Evolutionary conservation across 2,113 vertebrate species (phyloP).

Genomic region (Marmota monax): DNA sequence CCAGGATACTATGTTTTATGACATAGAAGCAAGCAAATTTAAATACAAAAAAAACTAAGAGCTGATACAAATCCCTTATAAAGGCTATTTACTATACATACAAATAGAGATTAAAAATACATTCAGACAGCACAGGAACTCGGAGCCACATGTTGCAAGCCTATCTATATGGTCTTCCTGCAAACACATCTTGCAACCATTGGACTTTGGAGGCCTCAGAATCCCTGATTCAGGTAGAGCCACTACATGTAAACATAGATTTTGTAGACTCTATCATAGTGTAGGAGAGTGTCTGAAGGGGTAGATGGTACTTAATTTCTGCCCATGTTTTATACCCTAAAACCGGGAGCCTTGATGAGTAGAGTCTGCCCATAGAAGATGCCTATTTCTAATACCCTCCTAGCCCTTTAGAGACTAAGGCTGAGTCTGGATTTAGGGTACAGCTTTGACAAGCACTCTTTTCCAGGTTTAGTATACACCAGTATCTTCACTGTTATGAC

Average conservation of each 20-base stretch:
- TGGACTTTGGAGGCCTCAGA: background rate
- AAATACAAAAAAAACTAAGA: slow-evolving; percentile 10
- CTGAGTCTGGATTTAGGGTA: background rate
- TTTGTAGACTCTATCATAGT: background rate
- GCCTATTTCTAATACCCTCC: background rate
- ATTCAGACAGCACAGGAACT: background rate
- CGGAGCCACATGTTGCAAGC: background rate
- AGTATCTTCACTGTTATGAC: background rate
- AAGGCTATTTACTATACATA: background rate
- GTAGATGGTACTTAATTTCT: background rate
- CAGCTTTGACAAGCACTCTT: background rate
- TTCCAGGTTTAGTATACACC: background rate
- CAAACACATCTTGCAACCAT: background rate
- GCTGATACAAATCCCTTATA: background rate
- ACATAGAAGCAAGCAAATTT: background rate
- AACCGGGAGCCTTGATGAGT: background rate
- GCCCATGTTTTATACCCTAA: background rate
- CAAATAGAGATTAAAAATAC: background rate
- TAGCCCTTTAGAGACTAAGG: background rate
- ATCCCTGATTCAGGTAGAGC: background rate
- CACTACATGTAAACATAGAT: fast-evolving
- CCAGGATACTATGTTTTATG: background rate
- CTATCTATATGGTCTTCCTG: background rate
- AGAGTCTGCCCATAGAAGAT: background rate
- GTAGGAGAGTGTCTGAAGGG: background rate